Conservation (phyloP, 2,888 invertebrate genomes). For the Drosophila gaucha region DNA sequence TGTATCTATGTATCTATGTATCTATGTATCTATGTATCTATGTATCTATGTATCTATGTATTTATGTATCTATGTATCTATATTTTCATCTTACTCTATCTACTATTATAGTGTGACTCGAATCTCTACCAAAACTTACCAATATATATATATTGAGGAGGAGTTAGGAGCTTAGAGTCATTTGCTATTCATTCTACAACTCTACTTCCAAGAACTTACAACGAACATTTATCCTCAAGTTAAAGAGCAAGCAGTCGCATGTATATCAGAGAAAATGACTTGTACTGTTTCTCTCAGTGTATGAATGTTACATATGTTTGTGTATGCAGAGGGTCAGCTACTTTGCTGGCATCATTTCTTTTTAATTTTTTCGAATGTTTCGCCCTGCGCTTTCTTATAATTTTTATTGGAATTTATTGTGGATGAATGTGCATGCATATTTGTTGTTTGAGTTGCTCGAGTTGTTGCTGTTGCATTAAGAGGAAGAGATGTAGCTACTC, state of each 20-base stretch:
- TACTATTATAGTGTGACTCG: no score
- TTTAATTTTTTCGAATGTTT: conserved; percentile 31
- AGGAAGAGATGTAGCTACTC: conserved; percentile 54
- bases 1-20: not conserved
- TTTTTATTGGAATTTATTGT: conserved; percentile 74
- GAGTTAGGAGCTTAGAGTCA: no score
- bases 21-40: not conserved
- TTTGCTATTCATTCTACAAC: no score
- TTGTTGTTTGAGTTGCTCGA: conserved; percentile 30
- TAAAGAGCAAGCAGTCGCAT: no score
- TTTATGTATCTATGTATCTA: not conserved
- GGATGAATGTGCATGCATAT: conserved; percentile 38
- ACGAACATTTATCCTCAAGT: no score
- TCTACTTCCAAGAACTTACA: no score
- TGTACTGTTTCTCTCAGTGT: conserved; percentile 41
- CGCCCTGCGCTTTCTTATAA: conserved; percentile 24
- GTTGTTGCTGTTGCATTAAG: conserved; percentile 38
- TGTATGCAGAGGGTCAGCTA: conserved; percentile 23
- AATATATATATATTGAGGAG: no score
- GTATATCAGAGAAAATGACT: no score
- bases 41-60: not conserved
- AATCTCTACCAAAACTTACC: no score
- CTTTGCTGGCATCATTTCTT: conserved; percentile 33
- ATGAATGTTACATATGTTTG: conserved; percentile 9
- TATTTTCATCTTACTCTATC: not conserved